Evolutionary conservation across 2,113 vertebrate species (phyloP).

Genomic region (Eulemur rufifrons): DNA sequence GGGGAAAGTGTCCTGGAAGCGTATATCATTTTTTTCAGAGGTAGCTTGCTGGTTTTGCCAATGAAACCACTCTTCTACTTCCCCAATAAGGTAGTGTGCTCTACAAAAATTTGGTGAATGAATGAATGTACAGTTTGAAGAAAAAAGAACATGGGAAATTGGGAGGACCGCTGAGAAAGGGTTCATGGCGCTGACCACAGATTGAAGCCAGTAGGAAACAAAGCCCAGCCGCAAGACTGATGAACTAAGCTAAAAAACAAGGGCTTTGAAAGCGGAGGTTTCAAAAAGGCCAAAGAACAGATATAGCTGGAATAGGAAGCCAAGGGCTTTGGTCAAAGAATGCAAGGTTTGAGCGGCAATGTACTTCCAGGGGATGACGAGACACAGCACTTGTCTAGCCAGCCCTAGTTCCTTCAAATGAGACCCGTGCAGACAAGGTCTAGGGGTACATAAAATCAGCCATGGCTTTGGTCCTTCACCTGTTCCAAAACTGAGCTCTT

Average conservation of each 20-base stretch:
- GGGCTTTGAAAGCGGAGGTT: not conserved
- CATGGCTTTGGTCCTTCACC: not conserved
- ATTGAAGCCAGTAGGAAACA: not conserved
- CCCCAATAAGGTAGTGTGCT: not conserved
- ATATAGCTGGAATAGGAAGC: not conserved
- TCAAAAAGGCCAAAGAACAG: not conserved
- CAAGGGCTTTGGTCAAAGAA: not conserved
- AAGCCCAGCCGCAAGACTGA: not conserved
- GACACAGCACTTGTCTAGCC: not conserved
- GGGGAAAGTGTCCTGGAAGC: not conserved
- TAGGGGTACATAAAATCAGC: not conserved
- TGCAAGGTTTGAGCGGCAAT: not conserved
- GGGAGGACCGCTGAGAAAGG: not conserved
- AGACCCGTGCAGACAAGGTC: not conserved
- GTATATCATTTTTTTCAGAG: not conserved
- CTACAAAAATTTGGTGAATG: not conserved
- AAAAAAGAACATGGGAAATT: not conserved
- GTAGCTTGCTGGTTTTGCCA: not conserved
- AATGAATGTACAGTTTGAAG: not conserved
- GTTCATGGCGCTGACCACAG: not conserved
- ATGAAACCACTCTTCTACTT: not conserved
- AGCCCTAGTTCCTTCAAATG: not conserved
- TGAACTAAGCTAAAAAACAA: not conserved
- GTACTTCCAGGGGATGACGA: not conserved
- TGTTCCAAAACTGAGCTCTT: not conserved